phyloP scores from a whole-genome alignment of 2,888 invertebrate genomes.

The Drosophila ustulata region DNA sequence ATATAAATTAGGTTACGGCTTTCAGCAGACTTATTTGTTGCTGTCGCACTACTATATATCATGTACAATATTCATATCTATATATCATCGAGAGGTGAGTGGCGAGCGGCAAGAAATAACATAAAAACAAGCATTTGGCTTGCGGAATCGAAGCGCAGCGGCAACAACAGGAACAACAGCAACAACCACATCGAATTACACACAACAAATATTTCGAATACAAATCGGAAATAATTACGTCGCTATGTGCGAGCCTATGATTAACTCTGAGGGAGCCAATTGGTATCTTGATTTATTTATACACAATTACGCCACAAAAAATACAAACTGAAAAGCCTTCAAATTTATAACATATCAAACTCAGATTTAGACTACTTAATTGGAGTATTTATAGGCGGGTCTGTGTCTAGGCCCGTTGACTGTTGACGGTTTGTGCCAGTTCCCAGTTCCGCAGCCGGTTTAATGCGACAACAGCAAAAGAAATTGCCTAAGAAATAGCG shows the following conservation, averaged over 20 bases:
- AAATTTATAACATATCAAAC: slow-evolving; percentile 16
- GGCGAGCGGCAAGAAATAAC: slow-evolving; percentile 7
- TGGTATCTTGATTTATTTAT: slow-evolving; percentile 19
- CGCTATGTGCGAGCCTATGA: slow-evolving; percentile 18
- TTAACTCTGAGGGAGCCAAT: slow-evolving; percentile 8
- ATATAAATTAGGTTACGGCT: slow-evolving; percentile 63
- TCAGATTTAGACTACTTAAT: slow-evolving; percentile 9
- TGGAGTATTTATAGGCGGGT: slow-evolving; percentile 9
- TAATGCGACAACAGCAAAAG: slow-evolving; percentile 15
- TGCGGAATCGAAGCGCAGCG: slow-evolving; percentile 54
- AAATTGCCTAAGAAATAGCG: slow-evolving; percentile 25
- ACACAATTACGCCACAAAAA: background rate
- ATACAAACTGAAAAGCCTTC: background rate
- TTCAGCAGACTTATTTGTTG: slow-evolving; percentile 21
- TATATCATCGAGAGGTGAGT: background rate
- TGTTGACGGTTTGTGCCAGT: slow-evolving; percentile 26
- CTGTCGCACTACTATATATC: slow-evolving; percentile 11
- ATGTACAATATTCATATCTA: slow-evolving; percentile 1
- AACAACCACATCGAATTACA: slow-evolving; percentile 32
- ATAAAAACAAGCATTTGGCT: slow-evolving; percentile 37
- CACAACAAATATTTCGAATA: slow-evolving; percentile 38
- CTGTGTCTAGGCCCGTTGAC: background rate
- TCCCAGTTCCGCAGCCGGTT: slow-evolving; percentile 31
- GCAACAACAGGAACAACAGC: slow-evolving; percentile 16
- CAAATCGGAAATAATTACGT: slow-evolving; percentile 50